A percentile compares a stretch with the other conserved stretches of the same genome.
These are phyloP conservation scores for Archocentrus centrarchus DNA, from an alignment of 2,113 vertebrate genomes.

Conservation along the genomic window DNA sequence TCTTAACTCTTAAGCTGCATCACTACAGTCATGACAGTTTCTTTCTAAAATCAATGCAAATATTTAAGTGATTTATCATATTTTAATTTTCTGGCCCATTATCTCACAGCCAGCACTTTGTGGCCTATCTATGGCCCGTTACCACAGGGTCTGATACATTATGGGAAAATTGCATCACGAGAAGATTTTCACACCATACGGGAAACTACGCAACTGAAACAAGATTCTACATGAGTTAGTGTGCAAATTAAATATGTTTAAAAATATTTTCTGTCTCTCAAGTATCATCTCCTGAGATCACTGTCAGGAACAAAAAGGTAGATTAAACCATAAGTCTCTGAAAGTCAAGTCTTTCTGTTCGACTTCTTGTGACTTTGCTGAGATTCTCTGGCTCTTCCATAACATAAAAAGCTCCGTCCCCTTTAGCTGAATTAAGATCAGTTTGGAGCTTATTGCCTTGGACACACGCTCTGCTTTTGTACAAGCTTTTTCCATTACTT, in stretches of 20 bases:
- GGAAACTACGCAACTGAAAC: neutral
- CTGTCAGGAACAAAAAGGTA: neutral
- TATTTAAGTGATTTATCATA: neutral
- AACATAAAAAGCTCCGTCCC: neutral
- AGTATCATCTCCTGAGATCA: neutral
- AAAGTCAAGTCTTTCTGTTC: neutral
- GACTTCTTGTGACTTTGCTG: neutral
- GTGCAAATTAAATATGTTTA: neutral
- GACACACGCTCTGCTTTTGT: neutral
- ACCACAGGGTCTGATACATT: neutral
- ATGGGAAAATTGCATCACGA: too few species aligned
- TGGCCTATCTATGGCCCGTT: neutral
- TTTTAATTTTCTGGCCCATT: neutral
- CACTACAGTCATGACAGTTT: neutral
- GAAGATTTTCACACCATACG: neutral
- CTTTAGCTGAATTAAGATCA: neutral
- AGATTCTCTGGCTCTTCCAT: neutral
- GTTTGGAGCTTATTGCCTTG: neutral
- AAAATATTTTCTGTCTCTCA: neutral
- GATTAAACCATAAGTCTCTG: neutral
- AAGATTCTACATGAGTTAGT: neutral
- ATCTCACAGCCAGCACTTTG: neutral
- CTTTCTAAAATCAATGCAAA: neutral
- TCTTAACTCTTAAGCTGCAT: neutral
- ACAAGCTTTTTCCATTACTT: neutral